Conservation (phyloP, 2,888 invertebrate genomes). For the Idaea aversata region DNA sequence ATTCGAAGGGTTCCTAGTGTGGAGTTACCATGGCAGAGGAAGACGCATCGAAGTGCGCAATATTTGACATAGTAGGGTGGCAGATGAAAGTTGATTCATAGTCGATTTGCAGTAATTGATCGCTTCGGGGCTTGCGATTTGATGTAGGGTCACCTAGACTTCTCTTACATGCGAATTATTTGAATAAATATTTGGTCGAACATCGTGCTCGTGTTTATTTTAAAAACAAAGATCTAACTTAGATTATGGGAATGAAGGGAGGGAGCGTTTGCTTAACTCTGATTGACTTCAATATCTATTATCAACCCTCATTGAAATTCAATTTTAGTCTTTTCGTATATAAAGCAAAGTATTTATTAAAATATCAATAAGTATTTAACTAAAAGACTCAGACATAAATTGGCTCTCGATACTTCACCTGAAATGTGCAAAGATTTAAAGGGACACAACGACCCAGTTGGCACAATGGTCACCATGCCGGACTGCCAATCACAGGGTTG, state of each 20-base stretch:
- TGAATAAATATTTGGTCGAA: constrained; percentile 24
- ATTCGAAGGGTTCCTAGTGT: constrained; percentile 7
- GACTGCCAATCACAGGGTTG: too few relatives aligned
- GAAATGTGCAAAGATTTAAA: too few relatives aligned
- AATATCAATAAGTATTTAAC: too few relatives aligned
- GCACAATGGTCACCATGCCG: too few relatives aligned
- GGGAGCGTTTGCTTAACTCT: neutral
- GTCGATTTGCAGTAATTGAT: constrained; percentile 66
- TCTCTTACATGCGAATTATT: constrained; percentile 32
- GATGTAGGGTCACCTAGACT: constrained; percentile 32
- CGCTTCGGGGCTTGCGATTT: constrained; percentile 45
- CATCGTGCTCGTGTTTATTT: constrained; percentile 1
- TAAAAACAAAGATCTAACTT: neutral
- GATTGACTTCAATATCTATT: neutral
- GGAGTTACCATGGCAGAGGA: constrained; percentile 18
- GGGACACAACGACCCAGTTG: too few relatives aligned
- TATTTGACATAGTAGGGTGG: constrained; percentile 48
- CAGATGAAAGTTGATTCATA: constrained; percentile 56
- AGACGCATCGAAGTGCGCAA: constrained; percentile 40
- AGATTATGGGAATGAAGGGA: neutral
- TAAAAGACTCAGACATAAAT: too few relatives aligned
- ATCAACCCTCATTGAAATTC: too few relatives aligned
- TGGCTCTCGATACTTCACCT: too few relatives aligned
- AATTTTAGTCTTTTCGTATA: too few relatives aligned
- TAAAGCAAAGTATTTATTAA: too few relatives aligned